Base-by-base conservation (phyloP, 2,113 vertebrate species). In the Apus apus region DNA sequence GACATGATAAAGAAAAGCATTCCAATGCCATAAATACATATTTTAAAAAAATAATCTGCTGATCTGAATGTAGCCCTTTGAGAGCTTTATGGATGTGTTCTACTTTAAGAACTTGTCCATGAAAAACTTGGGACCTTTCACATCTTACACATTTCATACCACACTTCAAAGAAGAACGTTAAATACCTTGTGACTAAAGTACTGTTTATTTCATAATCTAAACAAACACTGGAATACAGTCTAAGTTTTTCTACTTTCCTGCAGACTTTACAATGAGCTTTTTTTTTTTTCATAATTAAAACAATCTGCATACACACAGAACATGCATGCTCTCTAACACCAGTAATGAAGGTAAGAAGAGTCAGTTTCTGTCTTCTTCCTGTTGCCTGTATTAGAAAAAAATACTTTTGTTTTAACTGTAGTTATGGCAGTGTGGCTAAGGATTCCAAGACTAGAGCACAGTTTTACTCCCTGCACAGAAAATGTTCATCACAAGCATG, bases 401-500 rank as follows among this genome's bases (percentile, higher is more conserved):
- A 96, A 96, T 60, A 87, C 66, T 88, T 96, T 60, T 77, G 51
- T 92, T 96, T 94, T 94, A 96, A 93, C 66, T 88, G 95, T 76
- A 96, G 92, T 97, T 97, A 97, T 11, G 97, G 94, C 93, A 96
- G 66, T 96, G 97, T 97, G 97, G 87, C 96, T 98, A 97, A 91
- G 20, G 73, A 94, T 92, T 95, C 9, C 85, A 95, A 95, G 86
- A 96, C 94, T 96, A 96, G 79, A 92, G 68, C 87, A 97, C 50
- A 79, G 65, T 97, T 97, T 97, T 94, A 94, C 43, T 96, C 92
- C 94, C 96, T 96, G 96, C 80, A 96, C 90, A 94, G 90, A 96
- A 97, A 95, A 95, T 87, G 92, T 97, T 97, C 97, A 98, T 97
- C 98, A 97, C 95, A 98, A 97, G 97, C 98, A 98, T 98, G 97